Evolutionary conservation across 1,140 invertebrate genomes (phyloP).

Genomic region (Pomacea maculata): DNA sequence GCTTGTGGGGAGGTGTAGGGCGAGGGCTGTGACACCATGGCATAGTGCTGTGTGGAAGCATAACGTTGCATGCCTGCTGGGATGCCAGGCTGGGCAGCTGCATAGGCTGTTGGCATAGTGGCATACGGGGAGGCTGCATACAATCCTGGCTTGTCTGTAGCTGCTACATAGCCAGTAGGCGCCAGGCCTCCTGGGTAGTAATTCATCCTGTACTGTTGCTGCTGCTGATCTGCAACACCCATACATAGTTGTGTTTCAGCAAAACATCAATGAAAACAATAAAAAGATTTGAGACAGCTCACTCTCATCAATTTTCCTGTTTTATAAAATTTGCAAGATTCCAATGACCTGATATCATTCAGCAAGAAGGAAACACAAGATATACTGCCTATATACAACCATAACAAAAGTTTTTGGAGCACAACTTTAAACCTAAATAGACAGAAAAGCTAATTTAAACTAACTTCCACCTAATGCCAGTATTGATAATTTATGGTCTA

Average conservation of each 20-base stretch:
- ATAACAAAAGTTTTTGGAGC: too few relatives aligned
- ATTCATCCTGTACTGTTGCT: constrained; percentile 18
- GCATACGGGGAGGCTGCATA: constrained; percentile 20
- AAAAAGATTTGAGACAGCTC: too few relatives aligned
- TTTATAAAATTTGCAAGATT: too few relatives aligned
- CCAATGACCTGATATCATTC: too few relatives aligned
- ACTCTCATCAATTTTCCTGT: too few relatives aligned
- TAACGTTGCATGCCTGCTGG: constrained; percentile 20
- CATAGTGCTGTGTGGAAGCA: constrained; percentile 17
- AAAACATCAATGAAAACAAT: neutral
- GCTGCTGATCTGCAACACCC: constrained; percentile 6
- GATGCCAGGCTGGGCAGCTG: constrained; percentile 11
- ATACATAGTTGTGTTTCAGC: neutral
- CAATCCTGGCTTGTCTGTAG: constrained; percentile 18
- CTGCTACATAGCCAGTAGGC: constrained; percentile 20
- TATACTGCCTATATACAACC: too few relatives aligned
- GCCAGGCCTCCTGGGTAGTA: constrained; percentile 15
- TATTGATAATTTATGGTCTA: too few relatives aligned
- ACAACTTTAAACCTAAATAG: too few relatives aligned
- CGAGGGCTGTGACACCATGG: constrained; percentile 20
- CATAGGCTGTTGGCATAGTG: constrained; percentile 1
- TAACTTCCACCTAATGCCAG: too few relatives aligned
- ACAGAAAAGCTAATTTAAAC: too few relatives aligned
- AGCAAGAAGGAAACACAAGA: too few relatives aligned
- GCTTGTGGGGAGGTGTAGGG: constrained; percentile 11